These are phyloP conservation scores for Aspidiotus rigidus DNA, from an alignment of 2,888 invertebrate genomes.

Conservation along the genomic window DNA sequence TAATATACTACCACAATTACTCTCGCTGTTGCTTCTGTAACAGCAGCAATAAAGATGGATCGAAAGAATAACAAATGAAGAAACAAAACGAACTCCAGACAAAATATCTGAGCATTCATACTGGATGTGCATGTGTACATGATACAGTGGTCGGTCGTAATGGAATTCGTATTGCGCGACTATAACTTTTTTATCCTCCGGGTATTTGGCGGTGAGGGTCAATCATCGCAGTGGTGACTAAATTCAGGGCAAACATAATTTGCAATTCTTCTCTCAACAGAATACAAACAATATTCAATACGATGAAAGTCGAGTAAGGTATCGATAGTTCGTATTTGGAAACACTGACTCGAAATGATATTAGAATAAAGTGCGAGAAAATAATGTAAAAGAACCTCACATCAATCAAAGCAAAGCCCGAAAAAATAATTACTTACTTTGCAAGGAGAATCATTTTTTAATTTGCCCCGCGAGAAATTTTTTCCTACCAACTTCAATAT, in stretches of 20 bases:
- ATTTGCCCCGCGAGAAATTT: constrained; percentile 17
- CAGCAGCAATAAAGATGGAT: background rate
- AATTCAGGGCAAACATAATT: background rate
- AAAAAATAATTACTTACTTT: too few relatives aligned
- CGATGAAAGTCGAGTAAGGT: background rate
- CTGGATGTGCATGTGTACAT: background rate
- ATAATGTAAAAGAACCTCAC: too few relatives aligned
- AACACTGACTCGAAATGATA: background rate
- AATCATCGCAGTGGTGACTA: constrained; percentile 15
- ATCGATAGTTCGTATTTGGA: background rate
- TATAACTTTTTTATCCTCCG: constrained; percentile 9
- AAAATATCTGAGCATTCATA: background rate
- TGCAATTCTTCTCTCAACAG: too few relatives aligned
- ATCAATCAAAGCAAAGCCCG: too few relatives aligned
- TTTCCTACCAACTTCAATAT: background rate
- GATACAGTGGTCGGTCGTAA: background rate
- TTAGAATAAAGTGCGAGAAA: too few relatives aligned
- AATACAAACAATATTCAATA: background rate
- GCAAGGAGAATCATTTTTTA: background rate
- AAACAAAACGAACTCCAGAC: background rate
- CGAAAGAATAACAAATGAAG: background rate
- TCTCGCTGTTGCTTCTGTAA: background rate
- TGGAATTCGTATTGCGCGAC: constrained; percentile 13
- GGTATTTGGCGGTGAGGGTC: constrained; percentile 15
- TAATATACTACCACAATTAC: too few relatives aligned